A percentile compares a stretch with the other conserved stretches of the same genome.
Evolutionary conservation across 1,140 invertebrate species (phyloP).

Genomic region (Sesamia nonagrioides): DNA sequence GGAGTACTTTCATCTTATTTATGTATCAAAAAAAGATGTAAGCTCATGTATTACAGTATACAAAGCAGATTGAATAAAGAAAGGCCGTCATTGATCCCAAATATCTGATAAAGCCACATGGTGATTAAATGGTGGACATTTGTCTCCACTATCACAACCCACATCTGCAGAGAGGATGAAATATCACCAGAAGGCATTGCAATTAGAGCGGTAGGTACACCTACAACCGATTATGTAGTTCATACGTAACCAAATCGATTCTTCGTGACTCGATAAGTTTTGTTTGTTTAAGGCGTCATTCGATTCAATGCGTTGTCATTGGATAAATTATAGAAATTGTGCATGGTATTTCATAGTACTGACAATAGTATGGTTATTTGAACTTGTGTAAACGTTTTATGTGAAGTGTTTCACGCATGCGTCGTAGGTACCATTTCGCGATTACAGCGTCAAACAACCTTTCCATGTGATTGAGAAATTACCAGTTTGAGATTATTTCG

Average conservation of each 20-base stretch:
- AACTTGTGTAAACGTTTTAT: slow-evolving; percentile 18
- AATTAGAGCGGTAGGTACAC: slow-evolving; percentile 27
- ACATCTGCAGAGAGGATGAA: slow-evolving; percentile 19
- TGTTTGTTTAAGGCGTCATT: slow-evolving; percentile 34
- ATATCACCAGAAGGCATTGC: slow-evolving; percentile 32
- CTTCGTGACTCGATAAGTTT: slow-evolving; percentile 53
- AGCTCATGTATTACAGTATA: slow-evolving; percentile 15
- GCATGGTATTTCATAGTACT: slow-evolving; percentile 17
- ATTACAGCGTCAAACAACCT: neutral
- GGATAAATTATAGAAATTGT: slow-evolving; percentile 19
- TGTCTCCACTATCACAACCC: slow-evolving; percentile 20
- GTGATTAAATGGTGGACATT: slow-evolving; percentile 8
- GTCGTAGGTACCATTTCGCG: neutral
- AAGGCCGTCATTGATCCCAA: slow-evolving; percentile 6
- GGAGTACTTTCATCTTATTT: neutral
- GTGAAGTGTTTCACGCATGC: neutral
- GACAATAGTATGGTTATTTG: slow-evolving; percentile 18
- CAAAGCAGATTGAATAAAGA: slow-evolving; percentile 1
- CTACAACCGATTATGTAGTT: slow-evolving; percentile 48
- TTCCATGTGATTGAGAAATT: slow-evolving; percentile 12
- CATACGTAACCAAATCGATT: slow-evolving; percentile 56
- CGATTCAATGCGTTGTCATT: slow-evolving; percentile 22
- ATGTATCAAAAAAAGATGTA: neutral
- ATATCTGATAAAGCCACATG: slow-evolving; percentile 3
- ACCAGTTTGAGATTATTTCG: neutral